Percentiles rank a stretch among this genome's conserved stretches.
Conservation (phyloP, 2,113 vertebrate genomes). For the Sclerurus mexicanus region DNA sequence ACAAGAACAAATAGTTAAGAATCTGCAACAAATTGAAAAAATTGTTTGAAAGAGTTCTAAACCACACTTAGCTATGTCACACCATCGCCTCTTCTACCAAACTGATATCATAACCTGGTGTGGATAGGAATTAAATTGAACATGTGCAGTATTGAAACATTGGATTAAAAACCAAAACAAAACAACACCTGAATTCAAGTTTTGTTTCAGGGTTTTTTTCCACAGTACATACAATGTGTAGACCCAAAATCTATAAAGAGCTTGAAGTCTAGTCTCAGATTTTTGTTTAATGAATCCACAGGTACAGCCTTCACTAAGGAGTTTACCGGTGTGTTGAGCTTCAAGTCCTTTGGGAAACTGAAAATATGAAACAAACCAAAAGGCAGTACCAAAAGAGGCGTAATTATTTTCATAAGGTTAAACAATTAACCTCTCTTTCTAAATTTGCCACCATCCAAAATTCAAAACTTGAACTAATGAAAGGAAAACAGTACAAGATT, state of each 20-base stretch:
- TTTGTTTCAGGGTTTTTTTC: neutral
- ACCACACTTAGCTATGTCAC: neutral
- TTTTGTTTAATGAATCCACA: neutral
- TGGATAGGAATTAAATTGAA: neutral
- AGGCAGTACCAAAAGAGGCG: rapidly evolving
- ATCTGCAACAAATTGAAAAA: neutral
- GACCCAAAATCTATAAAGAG: neutral
- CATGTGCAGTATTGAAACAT: neutral
- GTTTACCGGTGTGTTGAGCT: neutral
- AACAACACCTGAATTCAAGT: neutral
- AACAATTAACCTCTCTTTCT: neutral
- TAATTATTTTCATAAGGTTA: neutral
- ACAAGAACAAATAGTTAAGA: neutral
- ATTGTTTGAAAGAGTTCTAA: neutral
- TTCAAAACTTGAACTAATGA: neutral
- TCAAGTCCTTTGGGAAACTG: neutral
- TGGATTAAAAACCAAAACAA: neutral
- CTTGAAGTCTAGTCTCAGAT: neutral
- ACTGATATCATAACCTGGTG: neutral
- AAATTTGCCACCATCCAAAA: neutral
- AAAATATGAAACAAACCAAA: neutral
- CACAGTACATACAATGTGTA: neutral
- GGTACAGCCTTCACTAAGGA: neutral
- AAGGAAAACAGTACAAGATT: neutral
- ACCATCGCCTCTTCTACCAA: neutral